Conservation (phyloP, 2,888 invertebrate genomes). For the Cheilosia vulpina region DNA sequence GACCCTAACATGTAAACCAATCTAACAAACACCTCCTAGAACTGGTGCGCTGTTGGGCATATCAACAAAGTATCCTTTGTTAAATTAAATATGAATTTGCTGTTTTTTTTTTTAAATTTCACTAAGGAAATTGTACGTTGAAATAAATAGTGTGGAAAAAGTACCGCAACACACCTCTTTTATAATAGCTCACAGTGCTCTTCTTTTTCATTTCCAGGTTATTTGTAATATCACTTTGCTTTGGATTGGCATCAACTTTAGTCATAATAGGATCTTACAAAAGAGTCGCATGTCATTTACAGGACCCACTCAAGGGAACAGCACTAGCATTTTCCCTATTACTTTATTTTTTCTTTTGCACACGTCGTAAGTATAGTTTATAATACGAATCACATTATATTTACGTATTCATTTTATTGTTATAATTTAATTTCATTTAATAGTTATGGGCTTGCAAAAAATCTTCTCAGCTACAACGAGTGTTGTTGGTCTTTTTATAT, state of each 20-base stretch:
- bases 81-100: no score
- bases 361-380: slow-evolving; percentile 84
- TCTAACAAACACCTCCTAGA: no score
- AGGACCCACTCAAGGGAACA: slow-evolving; percentile 86
- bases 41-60: no score
- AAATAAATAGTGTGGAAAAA: no score
- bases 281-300: slow-evolving; percentile 86
- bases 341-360: slow-evolving; percentile 86
- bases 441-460: slow-evolving; percentile 86
- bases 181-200: background rate
- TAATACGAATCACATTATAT: background rate
- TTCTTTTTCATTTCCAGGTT: slow-evolving; percentile 72
- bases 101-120: no score
- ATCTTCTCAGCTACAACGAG: slow-evolving; percentile 86
- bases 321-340: slow-evolving; percentile 85
- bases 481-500: slow-evolving; percentile 86
- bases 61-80: no score
- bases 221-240: slow-evolving; percentile 76
- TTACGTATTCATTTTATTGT: background rate
- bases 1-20: no score
- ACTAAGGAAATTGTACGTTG: no score
- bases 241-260: slow-evolving; percentile 76
- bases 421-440: no score
- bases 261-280: slow-evolving; percentile 76
- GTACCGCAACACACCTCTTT: background rate